Evolutionary conservation across 2,113 vertebrate species (phyloP).

Genomic region (Danio rerio): DNA sequence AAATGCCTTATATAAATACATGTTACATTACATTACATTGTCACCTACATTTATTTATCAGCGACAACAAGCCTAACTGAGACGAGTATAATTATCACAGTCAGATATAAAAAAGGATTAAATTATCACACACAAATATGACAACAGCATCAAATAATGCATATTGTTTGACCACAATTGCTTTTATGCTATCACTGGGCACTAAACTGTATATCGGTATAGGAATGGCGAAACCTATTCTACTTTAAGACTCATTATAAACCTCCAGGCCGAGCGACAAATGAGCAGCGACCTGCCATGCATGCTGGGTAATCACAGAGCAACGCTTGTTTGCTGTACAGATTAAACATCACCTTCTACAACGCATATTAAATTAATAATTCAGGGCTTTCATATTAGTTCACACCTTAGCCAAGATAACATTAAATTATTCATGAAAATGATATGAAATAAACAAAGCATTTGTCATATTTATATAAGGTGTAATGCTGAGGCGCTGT

Average conservation of each 20-base stretch:
- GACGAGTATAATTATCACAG: too few species aligned
- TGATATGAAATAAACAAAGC: constrained; percentile 84
- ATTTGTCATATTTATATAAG: constrained; percentile 78
- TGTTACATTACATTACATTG: too few species aligned
- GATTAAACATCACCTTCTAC: constrained; percentile 46
- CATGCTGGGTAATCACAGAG: constrained; percentile 24
- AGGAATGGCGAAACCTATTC: not conserved
- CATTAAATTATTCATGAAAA: constrained; percentile 92
- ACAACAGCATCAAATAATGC: too few species aligned
- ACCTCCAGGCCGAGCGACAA: not conserved
- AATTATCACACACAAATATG: too few species aligned
- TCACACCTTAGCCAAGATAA: constrained; percentile 89
- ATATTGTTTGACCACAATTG: too few species aligned
- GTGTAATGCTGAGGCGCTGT: constrained; percentile 64
- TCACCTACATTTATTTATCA: too few species aligned
- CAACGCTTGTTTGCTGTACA: constrained; percentile 45
- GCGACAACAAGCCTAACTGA: too few species aligned
- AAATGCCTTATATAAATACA: too few species aligned
- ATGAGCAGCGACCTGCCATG: constrained; percentile 19
- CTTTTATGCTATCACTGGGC: too few species aligned
- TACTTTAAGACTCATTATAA: constrained; percentile 20
- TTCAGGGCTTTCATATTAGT: constrained; percentile 92
- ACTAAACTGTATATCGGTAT: too few species aligned
- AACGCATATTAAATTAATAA: constrained; percentile 84
- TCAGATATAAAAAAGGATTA: too few species aligned